Conservation (phyloP, 2,888 invertebrate genomes). For the Eupithecia vulgata region DNA sequence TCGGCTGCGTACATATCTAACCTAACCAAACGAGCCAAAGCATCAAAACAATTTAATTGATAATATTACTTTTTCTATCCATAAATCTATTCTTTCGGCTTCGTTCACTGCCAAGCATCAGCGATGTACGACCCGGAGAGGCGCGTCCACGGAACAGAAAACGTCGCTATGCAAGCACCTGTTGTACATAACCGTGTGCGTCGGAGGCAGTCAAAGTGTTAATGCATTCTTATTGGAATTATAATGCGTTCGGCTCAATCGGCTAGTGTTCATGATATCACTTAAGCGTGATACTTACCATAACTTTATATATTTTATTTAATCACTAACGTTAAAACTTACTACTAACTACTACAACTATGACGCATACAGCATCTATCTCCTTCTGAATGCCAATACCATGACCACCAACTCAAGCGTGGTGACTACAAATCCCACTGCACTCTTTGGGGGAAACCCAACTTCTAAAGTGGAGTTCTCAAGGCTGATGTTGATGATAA, state of each 20-base stretch:
- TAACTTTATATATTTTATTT: too few relatives aligned
- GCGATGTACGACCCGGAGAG: too few relatives aligned
- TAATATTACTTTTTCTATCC: background rate
- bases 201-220: too few relatives aligned
- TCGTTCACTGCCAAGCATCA: too few relatives aligned
- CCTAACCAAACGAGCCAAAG: background rate
- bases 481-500: background rate
- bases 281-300: too few relatives aligned
- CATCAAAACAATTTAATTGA: background rate
- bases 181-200: too few relatives aligned
- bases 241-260: background rate
- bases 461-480: background rate
- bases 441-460: background rate
- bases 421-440: background rate
- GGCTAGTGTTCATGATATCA: background rate
- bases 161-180: too few relatives aligned
- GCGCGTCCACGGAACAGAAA: too few relatives aligned
- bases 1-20: background rate
- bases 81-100: too few relatives aligned
- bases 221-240: background rate
- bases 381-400: background rate
- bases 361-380: too few relatives aligned
- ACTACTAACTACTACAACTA: too few relatives aligned
- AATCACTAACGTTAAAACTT: too few relatives aligned
- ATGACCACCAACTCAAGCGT: background rate